A percentile compares a stretch with the other conserved stretches of the same genome.
phyloP scores from a whole-genome alignment of 2,113 vertebrate genomes.

The Anoplopoma fimbria region DNA sequence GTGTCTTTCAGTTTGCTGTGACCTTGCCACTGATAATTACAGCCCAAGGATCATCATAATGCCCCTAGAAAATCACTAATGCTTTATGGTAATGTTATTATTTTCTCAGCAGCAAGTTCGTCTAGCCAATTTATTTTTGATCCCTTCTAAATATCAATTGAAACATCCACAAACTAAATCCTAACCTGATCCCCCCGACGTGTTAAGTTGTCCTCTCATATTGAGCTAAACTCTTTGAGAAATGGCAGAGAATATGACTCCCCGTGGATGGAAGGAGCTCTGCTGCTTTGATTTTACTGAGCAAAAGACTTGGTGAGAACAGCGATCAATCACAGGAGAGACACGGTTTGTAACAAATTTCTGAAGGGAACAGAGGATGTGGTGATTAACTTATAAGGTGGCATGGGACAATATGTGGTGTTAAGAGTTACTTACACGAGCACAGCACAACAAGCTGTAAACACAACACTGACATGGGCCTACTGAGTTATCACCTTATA shows the following conservation, averaged over 20 bases:
- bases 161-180: slow-evolving; percentile 46
- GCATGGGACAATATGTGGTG: slow-evolving; percentile 17
- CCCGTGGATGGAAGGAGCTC: not conserved
- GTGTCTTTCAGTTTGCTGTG: slow-evolving; percentile 39
- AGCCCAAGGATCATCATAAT: slow-evolving; percentile 41
- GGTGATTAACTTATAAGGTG: slow-evolving; percentile 22
- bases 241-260: slow-evolving; percentile 22
- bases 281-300: slow-evolving; percentile 32
- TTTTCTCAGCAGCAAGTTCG: slow-evolving; percentile 33
- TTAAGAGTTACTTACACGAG: slow-evolving; percentile 8
- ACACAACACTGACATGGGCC: not conserved
- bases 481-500: not conserved
- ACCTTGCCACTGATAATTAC: slow-evolving; percentile 64
- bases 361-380: slow-evolving; percentile 22
- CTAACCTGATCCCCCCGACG: slow-evolving; percentile 8
- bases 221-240: not conserved
- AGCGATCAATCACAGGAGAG: slow-evolving; percentile 12
- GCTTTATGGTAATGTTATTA: slow-evolving; percentile 64
- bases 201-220: slow-evolving; percentile 19
- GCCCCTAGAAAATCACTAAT: slow-evolving; percentile 51
- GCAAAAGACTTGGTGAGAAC: slow-evolving; percentile 8
- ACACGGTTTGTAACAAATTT: slow-evolving; percentile 28
- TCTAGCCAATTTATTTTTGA: slow-evolving; percentile 51
- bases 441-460: not conserved
- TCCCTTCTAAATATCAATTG: slow-evolving; percentile 41